Conservation (phyloP, 2,888 invertebrate genomes). For the Drosophila prostipennis region DNA sequence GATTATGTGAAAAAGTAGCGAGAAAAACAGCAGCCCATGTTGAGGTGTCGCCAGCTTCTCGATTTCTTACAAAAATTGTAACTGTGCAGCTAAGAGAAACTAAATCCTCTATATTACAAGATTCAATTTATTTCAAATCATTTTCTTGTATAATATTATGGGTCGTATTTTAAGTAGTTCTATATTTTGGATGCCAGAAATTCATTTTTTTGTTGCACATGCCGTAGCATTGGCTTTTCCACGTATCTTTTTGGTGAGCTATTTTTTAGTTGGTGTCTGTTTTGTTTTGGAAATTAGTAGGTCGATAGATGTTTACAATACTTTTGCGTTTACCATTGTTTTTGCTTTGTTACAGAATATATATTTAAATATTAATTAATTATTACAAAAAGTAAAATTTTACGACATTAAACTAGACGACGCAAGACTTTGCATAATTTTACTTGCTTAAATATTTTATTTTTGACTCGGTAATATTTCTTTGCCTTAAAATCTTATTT, state of each 20-base stretch:
- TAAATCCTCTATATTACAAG: slow-evolving; percentile 81
- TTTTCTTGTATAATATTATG: slow-evolving; percentile 83
- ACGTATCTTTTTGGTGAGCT: slow-evolving; percentile 43
- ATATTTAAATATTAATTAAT: slow-evolving; percentile 78
- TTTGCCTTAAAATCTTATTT: slow-evolving; percentile 70
- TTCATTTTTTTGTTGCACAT: slow-evolving; percentile 68
- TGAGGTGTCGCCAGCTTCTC: too few relatives aligned
- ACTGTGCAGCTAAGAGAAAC: background rate
- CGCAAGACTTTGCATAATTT: slow-evolving; percentile 71
- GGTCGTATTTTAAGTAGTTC: slow-evolving; percentile 74
- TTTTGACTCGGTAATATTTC: slow-evolving; percentile 58
- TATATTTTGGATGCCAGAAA: slow-evolving; percentile 72
- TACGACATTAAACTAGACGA: slow-evolving; percentile 83
- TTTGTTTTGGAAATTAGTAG: slow-evolving; percentile 62
- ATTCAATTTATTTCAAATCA: slow-evolving; percentile 83
- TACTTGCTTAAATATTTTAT: slow-evolving; percentile 70
- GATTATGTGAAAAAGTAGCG: background rate
- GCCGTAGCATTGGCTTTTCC: slow-evolving; percentile 61
- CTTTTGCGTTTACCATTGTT: slow-evolving; percentile 46
- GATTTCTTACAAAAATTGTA: background rate
- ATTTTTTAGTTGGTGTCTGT: slow-evolving; percentile 36
- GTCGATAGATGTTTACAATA: slow-evolving; percentile 70
- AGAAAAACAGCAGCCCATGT: too few relatives aligned
- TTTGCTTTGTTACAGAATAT: slow-evolving; percentile 65
- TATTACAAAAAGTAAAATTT: slow-evolving; percentile 82